These are phyloP conservation scores for Drosophila lutescens DNA, from an alignment of 2,888 invertebrate species.

Conservation along the genomic window DNA sequence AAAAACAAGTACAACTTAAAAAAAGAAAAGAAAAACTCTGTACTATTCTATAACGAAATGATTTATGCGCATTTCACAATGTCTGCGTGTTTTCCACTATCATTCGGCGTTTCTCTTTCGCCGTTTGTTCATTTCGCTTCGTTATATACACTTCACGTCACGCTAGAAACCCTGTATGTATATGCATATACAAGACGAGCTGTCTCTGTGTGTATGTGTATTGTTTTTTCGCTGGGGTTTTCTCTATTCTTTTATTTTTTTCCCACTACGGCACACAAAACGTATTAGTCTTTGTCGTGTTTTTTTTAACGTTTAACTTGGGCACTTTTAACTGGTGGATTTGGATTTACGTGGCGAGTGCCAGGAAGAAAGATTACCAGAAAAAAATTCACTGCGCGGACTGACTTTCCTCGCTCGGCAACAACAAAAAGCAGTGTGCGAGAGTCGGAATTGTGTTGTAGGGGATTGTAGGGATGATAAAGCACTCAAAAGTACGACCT, in stretches of 20 bases:
- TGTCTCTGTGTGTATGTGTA: constrained; percentile 35
- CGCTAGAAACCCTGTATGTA: constrained; percentile 52
- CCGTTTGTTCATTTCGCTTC: constrained; percentile 11
- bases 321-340: not conserved
- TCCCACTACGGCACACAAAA: constrained; percentile 34
- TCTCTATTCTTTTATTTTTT: constrained; percentile 5
- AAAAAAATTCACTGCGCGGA: constrained; percentile 76
- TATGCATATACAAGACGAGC: constrained; percentile 46
- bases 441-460: not conserved
- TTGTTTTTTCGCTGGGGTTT: constrained; percentile 48
- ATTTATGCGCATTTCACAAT: constrained; percentile 61
- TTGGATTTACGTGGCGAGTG: constrained; percentile 14
- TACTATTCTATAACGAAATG: constrained; percentile 48
- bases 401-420: constrained; percentile 52
- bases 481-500: too few species aligned
- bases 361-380: constrained; percentile 69
- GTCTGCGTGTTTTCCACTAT: constrained; percentile 69
- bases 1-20: constrained; percentile 35
- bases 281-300: constrained; percentile 50
- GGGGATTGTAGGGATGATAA: too few species aligned
- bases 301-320: not conserved
- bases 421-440: constrained; percentile 32
- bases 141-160: constrained; percentile 74
- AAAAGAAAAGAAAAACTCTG: constrained; percentile 53
- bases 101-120: constrained; percentile 62